Evolutionary conservation across 1,140 invertebrate genomes (phyloP).

Genomic region (Saccostrea cuccullata): DNA sequence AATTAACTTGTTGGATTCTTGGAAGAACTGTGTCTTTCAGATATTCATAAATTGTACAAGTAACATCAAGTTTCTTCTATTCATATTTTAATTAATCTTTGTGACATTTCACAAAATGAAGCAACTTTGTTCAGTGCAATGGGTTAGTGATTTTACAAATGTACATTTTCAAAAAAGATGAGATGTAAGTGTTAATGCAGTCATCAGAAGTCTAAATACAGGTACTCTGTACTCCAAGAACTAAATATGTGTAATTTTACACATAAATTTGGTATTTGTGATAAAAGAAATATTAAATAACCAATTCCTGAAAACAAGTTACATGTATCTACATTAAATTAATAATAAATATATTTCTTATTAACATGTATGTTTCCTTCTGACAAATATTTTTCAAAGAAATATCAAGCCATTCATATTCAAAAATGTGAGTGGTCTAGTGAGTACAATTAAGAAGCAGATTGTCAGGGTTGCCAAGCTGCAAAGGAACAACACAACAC

Average conservation of each 20-base stretch:
- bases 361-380: no score
- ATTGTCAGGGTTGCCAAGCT: no score
- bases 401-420: no score
- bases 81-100: slow-evolving; percentile 14
- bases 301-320: background rate
- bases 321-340: no score
- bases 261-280: background rate
- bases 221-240: background rate
- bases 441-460: no score
- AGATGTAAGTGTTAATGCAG: background rate
- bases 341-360: no score
- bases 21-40: no score
- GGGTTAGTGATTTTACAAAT: background rate
- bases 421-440: no score
- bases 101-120: slow-evolving; percentile 27
- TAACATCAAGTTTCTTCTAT: background rate
- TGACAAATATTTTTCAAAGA: no score
- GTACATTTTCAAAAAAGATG: background rate
- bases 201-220: background rate
- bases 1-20: no score
- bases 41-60: background rate
- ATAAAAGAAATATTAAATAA: background rate
- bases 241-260: background rate
- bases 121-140: slow-evolving; percentile 17
- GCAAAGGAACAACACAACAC: background rate